Percentiles rank a stretch among this genome's conserved stretches.
These are phyloP conservation scores for Gibbula magus DNA, from an alignment of 2,888 invertebrate species.

Conservation along the genomic window DNA sequence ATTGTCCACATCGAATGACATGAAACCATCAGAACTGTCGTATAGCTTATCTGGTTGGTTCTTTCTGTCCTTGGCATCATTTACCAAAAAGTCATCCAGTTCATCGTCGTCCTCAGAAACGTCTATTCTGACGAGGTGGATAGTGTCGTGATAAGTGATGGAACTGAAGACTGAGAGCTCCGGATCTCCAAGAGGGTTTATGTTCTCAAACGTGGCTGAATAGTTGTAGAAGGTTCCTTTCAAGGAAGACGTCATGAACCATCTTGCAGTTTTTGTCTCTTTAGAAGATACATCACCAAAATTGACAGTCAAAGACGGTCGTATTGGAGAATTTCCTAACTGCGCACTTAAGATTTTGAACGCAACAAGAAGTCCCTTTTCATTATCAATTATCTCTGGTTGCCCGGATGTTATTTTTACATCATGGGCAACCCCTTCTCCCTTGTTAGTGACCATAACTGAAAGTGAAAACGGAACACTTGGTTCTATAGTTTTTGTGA, in stretches of 20 bases:
- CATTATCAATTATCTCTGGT: constrained; percentile 60
- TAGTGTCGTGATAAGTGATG: constrained; percentile 47
- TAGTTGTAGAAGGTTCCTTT: constrained; percentile 56
- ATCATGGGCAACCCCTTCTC: constrained; percentile 49
- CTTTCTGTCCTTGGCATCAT: constrained; percentile 41
- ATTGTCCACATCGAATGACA: not conserved
- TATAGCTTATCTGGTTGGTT: constrained; percentile 47
- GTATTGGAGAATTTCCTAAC: constrained; percentile 35
- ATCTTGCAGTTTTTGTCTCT: constrained; percentile 48
- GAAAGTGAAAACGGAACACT: constrained; percentile 53
- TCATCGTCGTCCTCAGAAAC: constrained; percentile 31
- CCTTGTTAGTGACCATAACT: constrained; percentile 50
- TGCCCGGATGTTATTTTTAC: constrained; percentile 56
- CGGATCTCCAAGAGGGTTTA: constrained; percentile 56
- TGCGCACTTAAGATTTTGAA: constrained; percentile 54
- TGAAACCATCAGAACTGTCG: constrained; percentile 40
- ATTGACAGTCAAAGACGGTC: constrained; percentile 50
- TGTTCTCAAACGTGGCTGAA: constrained; percentile 57
- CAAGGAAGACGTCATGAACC: constrained; percentile 51
- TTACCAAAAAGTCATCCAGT: constrained; percentile 51
- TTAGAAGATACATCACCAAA: constrained; percentile 52
- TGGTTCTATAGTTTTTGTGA: constrained; percentile 49
- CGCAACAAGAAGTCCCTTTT: constrained; percentile 52
- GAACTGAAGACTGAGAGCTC: constrained; percentile 51
- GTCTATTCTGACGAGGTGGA: constrained; percentile 47